Percentiles rank a stretch among this genome's conserved stretches.
phyloP scores from a whole-genome alignment of 2,888 invertebrate genomes.

The Danaus chrysippus region DNA sequence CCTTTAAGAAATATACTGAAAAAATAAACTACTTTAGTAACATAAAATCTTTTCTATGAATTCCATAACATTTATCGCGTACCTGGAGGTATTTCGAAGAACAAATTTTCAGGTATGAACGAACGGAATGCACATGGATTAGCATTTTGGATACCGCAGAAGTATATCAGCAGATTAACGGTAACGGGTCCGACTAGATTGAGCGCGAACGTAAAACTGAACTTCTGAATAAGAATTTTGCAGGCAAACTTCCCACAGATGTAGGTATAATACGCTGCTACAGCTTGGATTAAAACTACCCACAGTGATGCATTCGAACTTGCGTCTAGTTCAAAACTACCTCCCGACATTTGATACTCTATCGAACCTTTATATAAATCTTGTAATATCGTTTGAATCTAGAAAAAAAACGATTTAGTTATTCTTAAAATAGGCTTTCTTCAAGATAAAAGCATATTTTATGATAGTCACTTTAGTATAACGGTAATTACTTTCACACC shows the following conservation, averaged over 20 bases:
- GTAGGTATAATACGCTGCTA: slow-evolving; percentile 83
- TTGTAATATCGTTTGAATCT: slow-evolving; percentile 70
- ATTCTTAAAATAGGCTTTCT: no score
- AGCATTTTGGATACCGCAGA: slow-evolving; percentile 82
- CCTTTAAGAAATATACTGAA: slow-evolving; percentile 67
- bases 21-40: slow-evolving; percentile 15
- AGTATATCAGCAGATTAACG: slow-evolving; percentile 82
- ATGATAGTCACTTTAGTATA: background rate
- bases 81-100: slow-evolving; percentile 88
- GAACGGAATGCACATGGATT: slow-evolving; percentile 83
- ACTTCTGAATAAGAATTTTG: slow-evolving; percentile 92
- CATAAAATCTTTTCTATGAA: background rate
- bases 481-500: background rate
- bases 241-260: slow-evolving; percentile 89
- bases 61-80: slow-evolving; percentile 12
- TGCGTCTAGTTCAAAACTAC: slow-evolving; percentile 47
- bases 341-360: slow-evolving; percentile 57
- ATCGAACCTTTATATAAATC: slow-evolving; percentile 55
- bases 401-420: slow-evolving; percentile 30
- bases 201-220: slow-evolving; percentile 91
- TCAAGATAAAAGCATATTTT: no score
- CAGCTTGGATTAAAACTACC: slow-evolving; percentile 82
- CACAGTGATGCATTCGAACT: slow-evolving; percentile 72
- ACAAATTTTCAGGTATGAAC: slow-evolving; percentile 89
- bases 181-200: slow-evolving; percentile 87